phyloP scores from a whole-genome alignment of 64 coral and sea anemone species.

The Pachyseris speciosa region DNA sequence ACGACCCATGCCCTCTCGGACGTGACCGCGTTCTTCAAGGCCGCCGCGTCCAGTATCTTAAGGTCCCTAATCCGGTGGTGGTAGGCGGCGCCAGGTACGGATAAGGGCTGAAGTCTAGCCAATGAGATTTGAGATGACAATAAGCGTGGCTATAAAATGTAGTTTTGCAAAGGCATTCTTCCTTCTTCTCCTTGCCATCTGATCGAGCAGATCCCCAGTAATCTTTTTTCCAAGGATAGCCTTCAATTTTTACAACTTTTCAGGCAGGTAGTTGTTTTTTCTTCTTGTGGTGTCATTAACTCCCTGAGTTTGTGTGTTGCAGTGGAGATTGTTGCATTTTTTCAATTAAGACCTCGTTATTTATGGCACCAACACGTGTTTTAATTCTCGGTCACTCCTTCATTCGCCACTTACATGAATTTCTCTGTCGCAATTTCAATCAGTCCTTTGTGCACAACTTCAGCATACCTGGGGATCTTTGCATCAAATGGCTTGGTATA shows the following conservation, averaged over 20 bases:
- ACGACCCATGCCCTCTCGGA: too few species aligned
- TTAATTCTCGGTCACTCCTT: conserved; percentile 6
- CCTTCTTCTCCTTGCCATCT: background rate
- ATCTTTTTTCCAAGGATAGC: background rate
- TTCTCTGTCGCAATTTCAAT: background rate
- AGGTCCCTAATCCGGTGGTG: background rate
- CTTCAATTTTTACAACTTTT: background rate
- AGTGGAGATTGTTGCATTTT: too few species aligned
- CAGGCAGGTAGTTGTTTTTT: background rate
- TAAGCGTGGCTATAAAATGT: background rate
- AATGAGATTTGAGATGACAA: background rate
- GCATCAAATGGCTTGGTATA: background rate
- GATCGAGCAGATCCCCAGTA: background rate
- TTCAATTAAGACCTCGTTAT: background rate
- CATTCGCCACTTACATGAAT: background rate
- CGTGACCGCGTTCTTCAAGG: too few species aligned
- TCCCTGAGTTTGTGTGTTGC: too few species aligned
- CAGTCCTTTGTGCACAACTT: background rate
- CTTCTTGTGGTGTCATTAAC: background rate
- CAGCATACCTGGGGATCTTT: background rate
- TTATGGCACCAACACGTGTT: background rate
- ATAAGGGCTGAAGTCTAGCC: background rate
- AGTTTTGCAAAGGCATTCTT: background rate
- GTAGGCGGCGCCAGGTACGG: background rate
- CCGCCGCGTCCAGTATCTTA: too few species aligned